Evolutionary conservation across 2,888 invertebrate genomes (phyloP).

Genomic region (Sialis lutaria): DNA sequence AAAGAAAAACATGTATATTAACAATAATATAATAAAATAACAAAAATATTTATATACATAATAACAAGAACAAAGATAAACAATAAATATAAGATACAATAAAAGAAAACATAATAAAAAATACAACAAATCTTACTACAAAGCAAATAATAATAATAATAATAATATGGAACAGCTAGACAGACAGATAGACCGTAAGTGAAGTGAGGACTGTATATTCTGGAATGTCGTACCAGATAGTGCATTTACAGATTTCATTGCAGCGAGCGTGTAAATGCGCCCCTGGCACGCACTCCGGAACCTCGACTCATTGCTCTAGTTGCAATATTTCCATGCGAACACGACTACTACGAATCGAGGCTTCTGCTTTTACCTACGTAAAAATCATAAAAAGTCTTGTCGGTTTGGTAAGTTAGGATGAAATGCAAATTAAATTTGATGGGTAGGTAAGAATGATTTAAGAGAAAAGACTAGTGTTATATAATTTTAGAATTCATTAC

Average conservation of each 20-base stretch:
- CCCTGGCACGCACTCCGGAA: constrained; percentile 91
- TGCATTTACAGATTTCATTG: constrained; percentile 80
- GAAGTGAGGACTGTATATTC: constrained; percentile 30
- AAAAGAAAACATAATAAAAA: constrained; percentile 5
- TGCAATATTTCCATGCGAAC: too few relatives aligned
- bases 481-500: too few relatives aligned
- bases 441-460: too few relatives aligned
- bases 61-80: background rate
- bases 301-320: constrained; percentile 17
- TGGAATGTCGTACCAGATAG: constrained; percentile 99
- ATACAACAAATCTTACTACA: constrained; percentile 9
- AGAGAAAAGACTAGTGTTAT: too few relatives aligned
- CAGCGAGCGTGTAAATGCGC: constrained; percentile 80
- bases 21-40: background rate
- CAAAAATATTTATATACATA: constrained; percentile 1
- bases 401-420: too few relatives aligned
- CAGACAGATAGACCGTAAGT: too few relatives aligned
- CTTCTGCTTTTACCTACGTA: too few relatives aligned
- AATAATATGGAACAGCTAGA: constrained; percentile 6
- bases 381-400: too few relatives aligned
- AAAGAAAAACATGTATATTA: background rate
- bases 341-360: too few relatives aligned
- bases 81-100: background rate
- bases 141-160: constrained; percentile 8
- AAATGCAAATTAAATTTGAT: too few relatives aligned